Conservation (phyloP, 2,113 vertebrate genomes). For the Syrmaticus mikado region DNA sequence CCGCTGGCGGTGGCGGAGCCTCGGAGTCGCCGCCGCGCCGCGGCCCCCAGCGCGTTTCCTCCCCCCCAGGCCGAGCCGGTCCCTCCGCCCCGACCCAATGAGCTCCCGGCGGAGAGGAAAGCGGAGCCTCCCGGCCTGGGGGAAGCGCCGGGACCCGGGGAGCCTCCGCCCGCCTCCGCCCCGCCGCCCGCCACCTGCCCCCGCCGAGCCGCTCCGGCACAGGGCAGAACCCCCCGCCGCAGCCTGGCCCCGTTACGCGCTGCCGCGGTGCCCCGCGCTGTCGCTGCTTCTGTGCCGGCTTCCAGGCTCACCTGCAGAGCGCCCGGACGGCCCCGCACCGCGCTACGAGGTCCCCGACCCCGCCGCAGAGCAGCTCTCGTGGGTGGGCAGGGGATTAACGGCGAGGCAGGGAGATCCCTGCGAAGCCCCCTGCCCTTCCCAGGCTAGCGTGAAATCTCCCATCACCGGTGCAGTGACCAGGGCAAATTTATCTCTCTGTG, state of each 20-base stretch:
- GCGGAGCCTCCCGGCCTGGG: constrained; percentile 3
- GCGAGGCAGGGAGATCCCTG: neutral
- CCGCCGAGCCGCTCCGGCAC: neutral
- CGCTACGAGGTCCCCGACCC: fast-evolving
- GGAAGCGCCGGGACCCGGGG: constrained; percentile 13
- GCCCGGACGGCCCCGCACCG: neutral
- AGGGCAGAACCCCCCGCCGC: neutral
- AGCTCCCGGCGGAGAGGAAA: neutral
- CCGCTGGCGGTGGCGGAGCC: neutral
- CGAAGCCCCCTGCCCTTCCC: neutral
- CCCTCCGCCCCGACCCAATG: constrained; percentile 28
- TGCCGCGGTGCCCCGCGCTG: fast-evolving
- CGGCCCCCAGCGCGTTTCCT: neutral
- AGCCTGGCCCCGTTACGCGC: neutral
- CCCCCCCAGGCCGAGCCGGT: constrained; percentile 13
- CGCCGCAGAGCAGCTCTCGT: neutral
- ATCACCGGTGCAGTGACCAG: fast-evolving
- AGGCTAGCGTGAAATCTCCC: neutral
- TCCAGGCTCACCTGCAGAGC: neutral
- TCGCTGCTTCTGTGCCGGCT: neutral
- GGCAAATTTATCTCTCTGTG: neutral
- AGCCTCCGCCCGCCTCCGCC: neutral
- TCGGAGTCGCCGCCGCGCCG: neutral
- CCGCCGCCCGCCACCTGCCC: neutral
- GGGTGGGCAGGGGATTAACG: neutral